phyloP scores from a whole-genome alignment of 2,113 vertebrate species.

The Petaurus breviceps region DNA sequence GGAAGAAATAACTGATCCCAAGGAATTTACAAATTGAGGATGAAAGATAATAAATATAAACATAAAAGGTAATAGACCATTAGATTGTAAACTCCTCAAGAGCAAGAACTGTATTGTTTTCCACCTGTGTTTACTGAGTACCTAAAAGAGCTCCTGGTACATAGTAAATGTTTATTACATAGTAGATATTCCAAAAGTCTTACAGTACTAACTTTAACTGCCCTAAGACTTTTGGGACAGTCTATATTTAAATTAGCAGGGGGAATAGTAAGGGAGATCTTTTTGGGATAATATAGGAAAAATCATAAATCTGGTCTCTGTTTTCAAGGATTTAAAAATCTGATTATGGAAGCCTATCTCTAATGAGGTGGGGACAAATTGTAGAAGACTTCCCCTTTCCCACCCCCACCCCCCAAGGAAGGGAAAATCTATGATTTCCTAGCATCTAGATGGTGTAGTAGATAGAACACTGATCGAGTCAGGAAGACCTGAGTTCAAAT shows the following conservation, averaged over 20 bases:
- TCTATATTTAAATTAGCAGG: neutral
- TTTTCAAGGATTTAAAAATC: neutral
- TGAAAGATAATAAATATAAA: neutral
- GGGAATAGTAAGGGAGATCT: neutral
- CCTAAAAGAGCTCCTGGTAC: neutral
- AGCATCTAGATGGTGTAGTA: neutral
- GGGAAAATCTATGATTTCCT: neutral
- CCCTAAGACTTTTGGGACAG: neutral
- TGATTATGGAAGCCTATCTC: neutral
- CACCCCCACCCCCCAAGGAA: neutral
- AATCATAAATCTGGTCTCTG: neutral
- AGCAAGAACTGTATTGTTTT: neutral
- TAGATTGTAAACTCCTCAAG: neutral
- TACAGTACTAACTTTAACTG: neutral
- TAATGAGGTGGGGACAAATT: neutral
- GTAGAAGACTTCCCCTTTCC: neutral
- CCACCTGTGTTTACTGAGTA: neutral
- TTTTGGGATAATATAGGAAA: neutral
- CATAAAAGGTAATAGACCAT: neutral
- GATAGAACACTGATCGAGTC: neutral
- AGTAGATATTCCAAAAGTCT: neutral
- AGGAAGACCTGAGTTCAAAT: neutral
- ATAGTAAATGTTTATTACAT: neutral
- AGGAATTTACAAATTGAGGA: slow-evolving; percentile 10
- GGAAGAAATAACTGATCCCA: neutral